A percentile compares a stretch with the other conserved stretches of the same genome.
phyloP scores from a whole-genome alignment of 2,797 vertebrate genomes.

The Siniperca obscura region DNA sequence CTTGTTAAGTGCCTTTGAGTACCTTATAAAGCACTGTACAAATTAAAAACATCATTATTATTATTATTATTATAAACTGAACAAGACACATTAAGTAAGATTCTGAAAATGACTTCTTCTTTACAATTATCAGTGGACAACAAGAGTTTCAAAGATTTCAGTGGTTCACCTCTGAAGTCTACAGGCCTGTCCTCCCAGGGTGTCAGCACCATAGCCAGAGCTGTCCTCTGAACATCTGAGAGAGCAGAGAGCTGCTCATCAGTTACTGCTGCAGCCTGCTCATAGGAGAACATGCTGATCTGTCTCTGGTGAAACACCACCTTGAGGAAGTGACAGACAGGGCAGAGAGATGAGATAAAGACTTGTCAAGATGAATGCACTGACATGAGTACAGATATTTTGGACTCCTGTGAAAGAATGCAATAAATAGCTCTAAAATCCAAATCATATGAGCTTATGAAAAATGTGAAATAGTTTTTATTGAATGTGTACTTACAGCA shows the following conservation, averaged over 20 bases:
- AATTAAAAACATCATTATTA: no score
- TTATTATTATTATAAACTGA: neutral
- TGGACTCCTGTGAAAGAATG: neutral
- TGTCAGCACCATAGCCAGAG: constrained; percentile 84
- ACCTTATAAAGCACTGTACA: no score
- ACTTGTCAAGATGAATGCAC: neutral
- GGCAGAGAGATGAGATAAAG: constrained; percentile 10
- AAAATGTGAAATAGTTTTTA: constrained; percentile 3
- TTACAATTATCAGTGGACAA: neutral
- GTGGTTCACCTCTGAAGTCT: constrained; percentile 81
- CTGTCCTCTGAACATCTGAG: constrained; percentile 78
- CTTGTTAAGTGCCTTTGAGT: no score
- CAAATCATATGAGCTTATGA: neutral
- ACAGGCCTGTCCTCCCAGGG: constrained; percentile 81
- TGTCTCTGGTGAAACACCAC: constrained; percentile 82
- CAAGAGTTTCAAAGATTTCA: neutral
- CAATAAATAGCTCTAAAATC: neutral
- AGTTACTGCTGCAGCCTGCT: constrained; percentile 85
- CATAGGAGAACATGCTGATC: constrained; percentile 85
- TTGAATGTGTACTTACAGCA: constrained; percentile 75
- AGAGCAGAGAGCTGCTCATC: constrained; percentile 71
- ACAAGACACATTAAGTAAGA: neutral
- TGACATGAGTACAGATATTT: neutral
- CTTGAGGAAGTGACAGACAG: constrained; percentile 59
- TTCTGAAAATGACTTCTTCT: neutral